A percentile compares a stretch with the other conserved stretches of the same genome.
Conservation (phyloP, 2,797 vertebrate species). For the Acanthurus leucopareius region DNA sequence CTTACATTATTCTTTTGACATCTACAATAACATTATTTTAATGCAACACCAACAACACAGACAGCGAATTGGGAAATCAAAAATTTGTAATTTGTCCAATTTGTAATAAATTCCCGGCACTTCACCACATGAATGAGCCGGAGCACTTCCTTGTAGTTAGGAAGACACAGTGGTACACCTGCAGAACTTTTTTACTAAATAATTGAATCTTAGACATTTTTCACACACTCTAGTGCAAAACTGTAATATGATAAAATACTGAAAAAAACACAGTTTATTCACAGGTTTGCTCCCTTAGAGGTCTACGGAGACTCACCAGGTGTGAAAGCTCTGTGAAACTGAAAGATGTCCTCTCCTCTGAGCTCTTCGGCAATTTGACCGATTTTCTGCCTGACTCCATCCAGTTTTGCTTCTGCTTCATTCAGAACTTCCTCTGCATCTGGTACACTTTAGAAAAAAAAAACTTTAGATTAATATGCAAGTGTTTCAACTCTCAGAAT, state of each 20-base stretch:
- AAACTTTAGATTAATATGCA: neutral
- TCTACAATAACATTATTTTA: neutral
- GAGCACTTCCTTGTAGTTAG: neutral
- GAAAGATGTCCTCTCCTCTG: constrained; percentile 93
- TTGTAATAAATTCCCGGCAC: neutral
- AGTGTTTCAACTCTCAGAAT: neutral
- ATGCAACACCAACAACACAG: neutral
- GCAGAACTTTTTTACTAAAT: neutral
- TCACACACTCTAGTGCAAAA: neutral
- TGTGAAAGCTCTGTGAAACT: constrained; percentile 96
- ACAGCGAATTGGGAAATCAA: neutral
- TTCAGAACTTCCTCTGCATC: constrained; percentile 89
- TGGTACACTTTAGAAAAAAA: constrained; percentile 84
- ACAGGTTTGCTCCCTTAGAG: neutral
- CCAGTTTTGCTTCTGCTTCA: constrained; percentile 93
- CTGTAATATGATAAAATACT: neutral
- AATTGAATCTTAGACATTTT: neutral
- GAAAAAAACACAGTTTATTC: neutral
- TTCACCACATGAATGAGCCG: neutral
- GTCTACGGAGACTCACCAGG: constrained; percentile 84
- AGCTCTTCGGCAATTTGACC: constrained; percentile 93
- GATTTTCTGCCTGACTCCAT: constrained; percentile 92
- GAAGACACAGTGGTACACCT: neutral
- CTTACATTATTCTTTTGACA: neutral
- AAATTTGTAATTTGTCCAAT: neutral